Evolutionary conservation across 1,140 invertebrate genomes (phyloP).

Genomic region (Aphaenogaster ashmeadi): DNA sequence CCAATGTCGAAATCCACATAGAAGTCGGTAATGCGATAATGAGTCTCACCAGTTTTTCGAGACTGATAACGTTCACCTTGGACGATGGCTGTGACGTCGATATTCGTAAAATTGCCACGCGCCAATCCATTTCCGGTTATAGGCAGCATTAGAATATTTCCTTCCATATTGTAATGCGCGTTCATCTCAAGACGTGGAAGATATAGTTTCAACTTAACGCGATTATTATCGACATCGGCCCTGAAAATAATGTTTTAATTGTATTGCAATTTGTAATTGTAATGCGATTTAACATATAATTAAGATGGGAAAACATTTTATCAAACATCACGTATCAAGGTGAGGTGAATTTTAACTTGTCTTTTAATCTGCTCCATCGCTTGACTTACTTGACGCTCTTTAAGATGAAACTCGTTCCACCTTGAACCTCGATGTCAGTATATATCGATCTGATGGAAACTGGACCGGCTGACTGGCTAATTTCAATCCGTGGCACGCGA

Average conservation of each 20-base stretch:
- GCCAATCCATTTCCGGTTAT: slow-evolving; percentile 88
- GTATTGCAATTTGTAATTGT: no score
- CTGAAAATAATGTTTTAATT: slow-evolving; percentile 72
- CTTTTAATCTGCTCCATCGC: slow-evolving; percentile 60
- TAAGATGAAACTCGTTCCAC: slow-evolving; percentile 88
- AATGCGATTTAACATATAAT: background rate
- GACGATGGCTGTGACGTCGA: slow-evolving; percentile 89
- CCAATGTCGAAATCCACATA: slow-evolving; percentile 89
- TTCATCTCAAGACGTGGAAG: slow-evolving; percentile 88
- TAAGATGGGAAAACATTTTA: background rate
- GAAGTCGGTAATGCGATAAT: slow-evolving; percentile 89
- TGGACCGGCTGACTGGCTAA: slow-evolving; percentile 89
- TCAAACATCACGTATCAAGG: background rate
- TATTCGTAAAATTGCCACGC: slow-evolving; percentile 89
- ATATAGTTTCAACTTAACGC: slow-evolving; percentile 86
- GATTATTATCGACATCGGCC: slow-evolving; percentile 87
- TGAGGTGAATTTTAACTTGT: slow-evolving; percentile 4
- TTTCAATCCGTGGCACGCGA: slow-evolving; percentile 88
- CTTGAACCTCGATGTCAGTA: slow-evolving; percentile 88
- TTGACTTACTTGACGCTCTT: slow-evolving; percentile 88
- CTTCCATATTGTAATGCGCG: slow-evolving; percentile 88
- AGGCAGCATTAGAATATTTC: slow-evolving; percentile 89
- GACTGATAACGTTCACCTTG: slow-evolving; percentile 87
- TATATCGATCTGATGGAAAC: slow-evolving; percentile 89
- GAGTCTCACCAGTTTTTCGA: slow-evolving; percentile 82